phyloP scores from a whole-genome alignment of 37 sponge, comb jelly and placozoan genomes.

The Halichondria panicea region DNA sequence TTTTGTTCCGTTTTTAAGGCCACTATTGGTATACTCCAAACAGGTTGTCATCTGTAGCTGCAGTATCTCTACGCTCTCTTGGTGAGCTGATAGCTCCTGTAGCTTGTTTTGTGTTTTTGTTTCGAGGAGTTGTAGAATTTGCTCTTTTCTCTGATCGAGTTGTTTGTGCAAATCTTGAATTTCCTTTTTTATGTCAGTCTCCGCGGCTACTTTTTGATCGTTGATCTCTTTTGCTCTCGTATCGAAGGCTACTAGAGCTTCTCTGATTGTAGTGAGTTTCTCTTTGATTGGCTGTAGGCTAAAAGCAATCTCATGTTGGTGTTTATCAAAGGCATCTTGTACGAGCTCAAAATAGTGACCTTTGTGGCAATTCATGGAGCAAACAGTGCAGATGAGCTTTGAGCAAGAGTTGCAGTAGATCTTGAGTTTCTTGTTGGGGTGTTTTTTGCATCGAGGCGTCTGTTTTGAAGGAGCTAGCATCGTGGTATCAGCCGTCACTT shows the following conservation, averaged over 20 bases:
- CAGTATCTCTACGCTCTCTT: too few relatives aligned
- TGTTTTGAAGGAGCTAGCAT: background rate
- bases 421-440: background rate
- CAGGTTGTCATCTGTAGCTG: too few relatives aligned
- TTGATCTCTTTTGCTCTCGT: background rate
- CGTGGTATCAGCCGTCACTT: background rate
- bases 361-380: slow-evolving; percentile 8
- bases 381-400: slow-evolving; percentile 19
- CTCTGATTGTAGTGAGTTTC: background rate
- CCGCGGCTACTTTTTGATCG: background rate
- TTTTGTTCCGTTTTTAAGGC: too few relatives aligned
- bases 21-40: too few relatives aligned
- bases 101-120: too few relatives aligned
- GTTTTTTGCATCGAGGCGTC: background rate
- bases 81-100: too few relatives aligned
- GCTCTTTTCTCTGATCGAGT: slow-evolving; percentile 6
- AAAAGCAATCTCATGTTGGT: slow-evolving; percentile 1
- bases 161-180: background rate
- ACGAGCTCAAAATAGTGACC: slow-evolving; percentile 27
- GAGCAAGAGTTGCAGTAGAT: slow-evolving; percentile 27
- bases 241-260: background rate
- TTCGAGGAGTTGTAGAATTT: too few relatives aligned
- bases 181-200: background rate
- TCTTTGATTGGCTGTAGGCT: slow-evolving; percentile 11
- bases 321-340: slow-evolving; percentile 10